Evolutionary conservation across 2,888 invertebrate species (phyloP).

Genomic region (Cynaeus angustus): DNA sequence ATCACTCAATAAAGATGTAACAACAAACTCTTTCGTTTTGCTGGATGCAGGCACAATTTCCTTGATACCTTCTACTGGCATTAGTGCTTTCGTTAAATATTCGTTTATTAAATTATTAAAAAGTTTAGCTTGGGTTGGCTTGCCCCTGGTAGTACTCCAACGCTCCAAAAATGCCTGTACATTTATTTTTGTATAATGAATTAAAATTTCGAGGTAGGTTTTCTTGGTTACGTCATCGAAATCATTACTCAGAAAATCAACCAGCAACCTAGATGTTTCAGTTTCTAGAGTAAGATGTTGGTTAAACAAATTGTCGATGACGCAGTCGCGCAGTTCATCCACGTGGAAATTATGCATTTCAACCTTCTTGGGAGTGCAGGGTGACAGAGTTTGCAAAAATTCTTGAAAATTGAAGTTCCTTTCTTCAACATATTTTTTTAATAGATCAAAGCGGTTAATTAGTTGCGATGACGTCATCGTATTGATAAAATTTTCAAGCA

Average conservation of each 20-base stretch:
- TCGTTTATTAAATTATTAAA: conserved; percentile 18
- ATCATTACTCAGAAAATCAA: conserved; percentile 15
- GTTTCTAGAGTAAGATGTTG: no score
- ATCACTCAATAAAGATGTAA: conserved; percentile 21
- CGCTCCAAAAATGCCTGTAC: conserved; percentile 24
- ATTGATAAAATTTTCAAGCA: no score
- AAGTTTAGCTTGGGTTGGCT: conserved; percentile 13
- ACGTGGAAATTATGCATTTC: no score
- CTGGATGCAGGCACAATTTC: conserved; percentile 25
- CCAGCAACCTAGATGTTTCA: no score
- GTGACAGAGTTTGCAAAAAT: no score
- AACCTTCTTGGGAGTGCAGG: no score
- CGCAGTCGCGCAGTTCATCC: no score
- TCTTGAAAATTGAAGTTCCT: no score
- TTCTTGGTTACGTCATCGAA: conserved; percentile 17
- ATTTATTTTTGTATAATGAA: conserved; percentile 22
- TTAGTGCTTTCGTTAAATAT: conserved; percentile 23
- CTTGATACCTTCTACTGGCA: conserved; percentile 20
- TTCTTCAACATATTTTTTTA: no score
- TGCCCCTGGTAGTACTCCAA: conserved; percentile 17
- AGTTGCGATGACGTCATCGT: no score
- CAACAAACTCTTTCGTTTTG: conserved; percentile 25
- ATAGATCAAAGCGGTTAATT: no score
- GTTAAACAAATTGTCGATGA: no score
- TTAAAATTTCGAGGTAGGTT: conserved; percentile 16